These are phyloP conservation scores for Zaprionus tsacasi DNA, from an alignment of 1,140 invertebrate species.

Conservation along the genomic window DNA sequence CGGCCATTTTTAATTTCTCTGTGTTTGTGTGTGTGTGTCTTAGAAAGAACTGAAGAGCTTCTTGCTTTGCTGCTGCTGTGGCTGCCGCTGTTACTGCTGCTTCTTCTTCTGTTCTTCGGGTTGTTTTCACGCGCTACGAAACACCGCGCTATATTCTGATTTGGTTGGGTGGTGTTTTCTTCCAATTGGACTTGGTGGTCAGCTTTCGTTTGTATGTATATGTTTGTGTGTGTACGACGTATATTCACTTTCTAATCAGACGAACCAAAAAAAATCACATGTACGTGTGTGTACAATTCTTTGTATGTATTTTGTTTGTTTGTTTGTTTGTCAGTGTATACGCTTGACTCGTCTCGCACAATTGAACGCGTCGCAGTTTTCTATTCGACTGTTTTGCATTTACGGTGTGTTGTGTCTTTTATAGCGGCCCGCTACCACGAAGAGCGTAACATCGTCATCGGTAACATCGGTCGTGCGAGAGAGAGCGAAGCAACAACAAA, in stretches of 20 bases:
- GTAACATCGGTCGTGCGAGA: neutral
- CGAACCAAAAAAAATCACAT: constrained; percentile 65
- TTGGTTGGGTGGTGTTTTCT: constrained; percentile 18
- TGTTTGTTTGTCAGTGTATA: constrained; percentile 16
- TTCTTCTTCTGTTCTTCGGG: constrained; percentile 21
- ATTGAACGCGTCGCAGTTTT: constrained; percentile 63
- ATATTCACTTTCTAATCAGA: constrained; percentile 70
- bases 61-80: constrained; percentile 31
- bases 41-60: constrained; percentile 40
- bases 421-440: constrained; percentile 47
- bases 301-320: constrained; percentile 46
- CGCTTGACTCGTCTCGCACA: constrained; percentile 47
- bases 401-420: constrained; percentile 56
- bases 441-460: constrained; percentile 7
- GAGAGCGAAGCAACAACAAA: constrained; percentile 18
- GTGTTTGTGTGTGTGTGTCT: constrained; percentile 29
- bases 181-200: constrained; percentile 37
- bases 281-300: constrained; percentile 36
- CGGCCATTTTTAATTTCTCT: constrained; percentile 87
- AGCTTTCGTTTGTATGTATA: constrained; percentile 25
- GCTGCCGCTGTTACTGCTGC: constrained; percentile 25
- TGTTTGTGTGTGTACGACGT: neutral
- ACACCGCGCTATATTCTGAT: constrained; percentile 27
- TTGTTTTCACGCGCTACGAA: constrained; percentile 50
- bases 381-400: constrained; percentile 68